phyloP scores from a whole-genome alignment of 2,113 vertebrate genomes.

The Gopherus flavomarginatus region DNA sequence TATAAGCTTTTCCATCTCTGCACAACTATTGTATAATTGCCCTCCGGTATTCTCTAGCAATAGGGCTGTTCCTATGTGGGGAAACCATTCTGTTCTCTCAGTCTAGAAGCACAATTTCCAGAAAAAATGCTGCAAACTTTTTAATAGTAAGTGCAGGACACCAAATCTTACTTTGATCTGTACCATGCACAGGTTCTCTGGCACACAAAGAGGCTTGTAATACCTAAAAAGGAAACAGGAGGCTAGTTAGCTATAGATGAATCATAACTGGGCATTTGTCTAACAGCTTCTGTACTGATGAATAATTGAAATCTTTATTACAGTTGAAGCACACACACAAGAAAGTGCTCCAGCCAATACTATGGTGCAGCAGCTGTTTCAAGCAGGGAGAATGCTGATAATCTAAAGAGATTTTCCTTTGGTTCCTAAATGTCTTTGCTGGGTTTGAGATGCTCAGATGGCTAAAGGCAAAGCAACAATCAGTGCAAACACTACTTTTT shows the following conservation, averaged over 20 bases:
- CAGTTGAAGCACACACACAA: neutral
- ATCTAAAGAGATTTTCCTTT: neutral
- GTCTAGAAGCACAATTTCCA: neutral
- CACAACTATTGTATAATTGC: neutral
- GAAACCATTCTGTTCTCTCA: neutral
- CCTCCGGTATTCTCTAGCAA: neutral
- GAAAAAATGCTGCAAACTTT: neutral
- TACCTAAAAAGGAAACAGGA: conserved; percentile 17
- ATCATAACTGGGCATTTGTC: conserved; percentile 50
- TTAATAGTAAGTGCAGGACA: neutral
- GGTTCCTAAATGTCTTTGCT: neutral
- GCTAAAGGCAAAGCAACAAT: neutral
- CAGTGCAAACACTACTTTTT: neutral
- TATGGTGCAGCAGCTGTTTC: neutral
- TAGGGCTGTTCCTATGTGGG: neutral
- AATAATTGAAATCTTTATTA: conserved; percentile 57
- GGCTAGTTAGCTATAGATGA: conserved; percentile 34
- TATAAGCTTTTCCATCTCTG: neutral
- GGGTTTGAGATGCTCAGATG: neutral
- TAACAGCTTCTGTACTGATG: conserved; percentile 38
- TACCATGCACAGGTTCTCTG: neutral
- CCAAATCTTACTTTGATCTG: neutral
- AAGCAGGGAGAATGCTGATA: neutral
- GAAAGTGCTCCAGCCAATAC: neutral
- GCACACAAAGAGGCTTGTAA: neutral